Base-by-base conservation (phyloP, 2,888 invertebrate genomes). In the Tenthredo amoena region DNA sequence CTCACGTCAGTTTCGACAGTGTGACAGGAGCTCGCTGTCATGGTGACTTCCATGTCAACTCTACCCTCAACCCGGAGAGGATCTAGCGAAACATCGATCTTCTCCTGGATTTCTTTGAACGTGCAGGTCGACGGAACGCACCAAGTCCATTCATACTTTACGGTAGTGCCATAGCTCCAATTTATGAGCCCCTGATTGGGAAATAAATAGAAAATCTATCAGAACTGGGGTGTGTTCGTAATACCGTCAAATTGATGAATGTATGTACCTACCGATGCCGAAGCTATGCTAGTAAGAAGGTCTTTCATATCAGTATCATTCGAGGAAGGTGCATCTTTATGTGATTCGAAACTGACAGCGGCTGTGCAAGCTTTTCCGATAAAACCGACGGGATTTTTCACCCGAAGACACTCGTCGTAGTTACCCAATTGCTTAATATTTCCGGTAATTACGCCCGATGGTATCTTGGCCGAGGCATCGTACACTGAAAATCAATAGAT, bases 381-480 rank as follows among this genome's bases (percentile, higher is more conserved):
- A 65, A 96, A 94, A 1, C 93, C 91, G 79, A 94, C 94, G 47
- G 92, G 92, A 55, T 94, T 95, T 1, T 92, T 94, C 31, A 93
- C 91, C 68, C 91, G 88, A 18, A 96, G 93, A 89, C 97, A 97
- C 93, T 97, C 96, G 91, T 97, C 97, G 90, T 96, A 97, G 93
- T 97, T 96, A 0, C 97, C 97, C 86, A 97, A 94, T 87, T 96
- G 96, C 92, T 96, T 96, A 6, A 95, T 95, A 71, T 96, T 95
- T 0, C 97, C 97, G 88, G 95, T 95, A 68, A 96, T 95, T 15
- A 97, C 91, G n/a, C 97, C 97, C 88, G 95, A 94, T 0, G 96
- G 95, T 50, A 96, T 95, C 92, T 97, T 97, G 0, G 96, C 96
- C 72, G 96, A 96, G n/a, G 97, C 95, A 89, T 97, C 97, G 92